Conservation (phyloP, 2,113 vertebrate species). For the Austrofundulus limnaeus region DNA sequence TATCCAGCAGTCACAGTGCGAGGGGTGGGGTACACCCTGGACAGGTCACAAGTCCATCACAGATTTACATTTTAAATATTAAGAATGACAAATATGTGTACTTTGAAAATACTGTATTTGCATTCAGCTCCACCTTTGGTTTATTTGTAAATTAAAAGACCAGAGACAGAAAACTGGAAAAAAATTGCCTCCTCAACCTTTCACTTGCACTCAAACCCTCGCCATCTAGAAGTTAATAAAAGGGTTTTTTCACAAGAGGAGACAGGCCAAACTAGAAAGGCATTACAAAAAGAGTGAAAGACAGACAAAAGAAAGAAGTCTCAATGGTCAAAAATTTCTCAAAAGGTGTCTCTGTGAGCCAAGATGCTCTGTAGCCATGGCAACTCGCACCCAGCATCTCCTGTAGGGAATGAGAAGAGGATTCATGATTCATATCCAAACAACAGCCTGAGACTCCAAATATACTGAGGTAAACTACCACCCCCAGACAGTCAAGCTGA, state of each 20-base stretch:
- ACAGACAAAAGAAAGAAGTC: constrained; percentile 43
- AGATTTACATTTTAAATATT: too few relatives aligned
- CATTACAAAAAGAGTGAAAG: constrained; percentile 14
- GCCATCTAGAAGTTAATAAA: constrained; percentile 2
- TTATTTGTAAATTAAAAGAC: background rate
- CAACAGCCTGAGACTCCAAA: constrained; percentile 70
- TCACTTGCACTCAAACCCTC: constrained; percentile 7
- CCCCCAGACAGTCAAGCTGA: constrained; percentile 64
- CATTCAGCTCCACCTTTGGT: background rate
- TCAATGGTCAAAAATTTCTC: constrained; percentile 47
- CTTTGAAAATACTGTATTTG: background rate
- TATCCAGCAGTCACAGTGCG: too few relatives aligned
- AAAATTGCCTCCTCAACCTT: constrained; percentile 9
- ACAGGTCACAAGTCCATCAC: too few relatives aligned
- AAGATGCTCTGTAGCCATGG: constrained; percentile 64
- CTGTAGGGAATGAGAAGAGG: constrained; percentile 54
- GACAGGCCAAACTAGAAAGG: constrained; percentile 7
- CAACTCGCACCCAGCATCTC: constrained; percentile 67
- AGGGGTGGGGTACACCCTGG: too few relatives aligned
- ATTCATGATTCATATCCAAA: constrained; percentile 73
- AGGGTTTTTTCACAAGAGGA: constrained; percentile 19
- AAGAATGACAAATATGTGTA: background rate
- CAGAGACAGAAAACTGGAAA: constrained; percentile 6
- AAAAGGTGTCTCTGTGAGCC: constrained; percentile 58
- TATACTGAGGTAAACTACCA: constrained; percentile 67